Base-by-base conservation (phyloP, 1,140 invertebrate species). In the Plectrocnemia conspersa region DNA sequence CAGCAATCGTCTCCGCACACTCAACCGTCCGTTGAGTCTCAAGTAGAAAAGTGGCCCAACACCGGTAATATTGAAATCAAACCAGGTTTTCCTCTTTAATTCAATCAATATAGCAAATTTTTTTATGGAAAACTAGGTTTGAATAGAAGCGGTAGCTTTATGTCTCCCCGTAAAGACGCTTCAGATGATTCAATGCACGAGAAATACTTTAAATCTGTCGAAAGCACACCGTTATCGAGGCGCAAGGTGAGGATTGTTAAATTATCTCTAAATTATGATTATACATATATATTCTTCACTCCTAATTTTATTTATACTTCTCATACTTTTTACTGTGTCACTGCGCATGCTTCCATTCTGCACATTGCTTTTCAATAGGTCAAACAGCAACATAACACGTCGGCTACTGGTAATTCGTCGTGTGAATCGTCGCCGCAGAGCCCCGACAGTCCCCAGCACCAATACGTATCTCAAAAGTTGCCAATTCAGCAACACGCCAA, bases 161-260 rank as follows among this genome's bases (percentile, higher is more conserved):
- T 88, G 71, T 80, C 84, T 72, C 73, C 82, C 64, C 58, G 79
- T 64, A 69, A 79, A 70, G 67, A 78, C 65, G 67, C 77, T 40
- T 72, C 82, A 22, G 85, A 88, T 63, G 86, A 88, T 70, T 85
- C 85, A 0, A 88, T 89, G 86, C 86, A 89, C 66, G 87, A 89
- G 64, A 86, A 86, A 62, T 88, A 88, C 64, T 81, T 88, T 61
- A 80, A 80, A 62, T 80, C 78, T 16, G 79, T 80, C 38, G 79
- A 80, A 56, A 80, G 77, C 64, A 80, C 79, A 29, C 79, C 79
- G 7, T 61, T 79, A 33, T 77, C 78, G 13, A 70, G 77, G 45
- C 73, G 79, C 46, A 75, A 76, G 70, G 74, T 76, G 63, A 54
- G 36, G 47, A 25, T 23, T 45, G 16, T 18, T 29, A 19, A 11